Conservation (phyloP, 2,113 vertebrate genomes). For the Saccopteryx leptura region DNA sequence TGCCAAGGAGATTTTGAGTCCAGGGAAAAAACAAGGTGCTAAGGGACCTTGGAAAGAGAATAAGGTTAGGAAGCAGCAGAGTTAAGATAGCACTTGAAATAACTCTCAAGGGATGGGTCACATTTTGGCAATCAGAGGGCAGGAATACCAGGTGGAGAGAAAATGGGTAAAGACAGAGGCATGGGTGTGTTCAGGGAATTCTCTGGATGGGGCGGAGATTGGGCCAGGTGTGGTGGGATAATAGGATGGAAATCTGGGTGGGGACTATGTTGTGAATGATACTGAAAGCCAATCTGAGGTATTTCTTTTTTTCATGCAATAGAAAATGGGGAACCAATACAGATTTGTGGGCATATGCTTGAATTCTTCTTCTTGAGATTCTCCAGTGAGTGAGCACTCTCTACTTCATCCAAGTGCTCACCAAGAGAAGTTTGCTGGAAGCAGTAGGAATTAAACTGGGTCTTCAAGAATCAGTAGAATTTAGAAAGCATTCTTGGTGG, state of each 20-base stretch:
- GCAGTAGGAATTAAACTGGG: neutral
- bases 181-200: neutral
- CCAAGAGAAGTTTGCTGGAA: neutral
- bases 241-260: neutral
- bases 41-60: neutral
- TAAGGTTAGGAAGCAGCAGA: neutral
- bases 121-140: neutral
- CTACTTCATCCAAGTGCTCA: neutral
- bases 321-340: neutral
- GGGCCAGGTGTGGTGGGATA: neutral
- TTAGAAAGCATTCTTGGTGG: neutral
- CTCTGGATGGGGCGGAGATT: neutral
- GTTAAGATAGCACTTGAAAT: slow-evolving; percentile 3
- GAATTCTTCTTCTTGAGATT: neutral
- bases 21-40: neutral
- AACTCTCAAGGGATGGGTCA: neutral
- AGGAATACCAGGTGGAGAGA: neutral
- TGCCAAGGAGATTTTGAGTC: neutral
- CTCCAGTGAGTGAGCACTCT: neutral
- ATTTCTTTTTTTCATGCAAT: neutral
- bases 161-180: neutral
- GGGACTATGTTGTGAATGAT: neutral
- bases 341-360: neutral
- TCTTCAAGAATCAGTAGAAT: neutral
- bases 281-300: neutral